Conservation (phyloP, 2,888 invertebrate species). For the Slavum lentiscoides region DNA sequence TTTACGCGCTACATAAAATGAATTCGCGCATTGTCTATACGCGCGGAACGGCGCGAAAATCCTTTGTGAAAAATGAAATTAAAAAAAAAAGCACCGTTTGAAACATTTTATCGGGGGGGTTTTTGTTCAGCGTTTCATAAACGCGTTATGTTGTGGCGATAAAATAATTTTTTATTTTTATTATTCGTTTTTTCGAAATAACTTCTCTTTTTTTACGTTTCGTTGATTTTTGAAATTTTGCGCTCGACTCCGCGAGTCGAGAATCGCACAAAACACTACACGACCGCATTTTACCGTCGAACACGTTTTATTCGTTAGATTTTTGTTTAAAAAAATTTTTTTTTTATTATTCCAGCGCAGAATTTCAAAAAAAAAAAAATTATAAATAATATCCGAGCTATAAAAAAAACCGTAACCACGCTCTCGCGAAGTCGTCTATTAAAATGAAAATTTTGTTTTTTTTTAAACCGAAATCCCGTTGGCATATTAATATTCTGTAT, state of each 20-base stretch:
- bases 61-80: neutral
- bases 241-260: neutral
- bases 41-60: neutral
- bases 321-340: no score
- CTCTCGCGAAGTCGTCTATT: no score
- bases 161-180: neutral
- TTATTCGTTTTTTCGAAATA: neutral
- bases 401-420: no score
- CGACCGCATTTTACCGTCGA: no score
- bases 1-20: neutral
- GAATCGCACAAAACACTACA: no score
- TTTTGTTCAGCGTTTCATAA: neutral
- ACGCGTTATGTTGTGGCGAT: neutral
- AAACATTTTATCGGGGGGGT: neutral
- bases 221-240: neutral
- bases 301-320: no score
- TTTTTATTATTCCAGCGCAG: no score
- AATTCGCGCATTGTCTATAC: neutral
- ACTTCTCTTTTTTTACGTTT: neutral
- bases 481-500: no score
- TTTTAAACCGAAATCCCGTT: no score
- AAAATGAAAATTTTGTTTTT: no score
- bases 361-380: no score
- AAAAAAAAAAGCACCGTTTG: slow-evolving; percentile 10
- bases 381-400: no score